Conservation (phyloP, 1,140 invertebrate genomes). For the Bursaphelenchus mucronatus region DNA sequence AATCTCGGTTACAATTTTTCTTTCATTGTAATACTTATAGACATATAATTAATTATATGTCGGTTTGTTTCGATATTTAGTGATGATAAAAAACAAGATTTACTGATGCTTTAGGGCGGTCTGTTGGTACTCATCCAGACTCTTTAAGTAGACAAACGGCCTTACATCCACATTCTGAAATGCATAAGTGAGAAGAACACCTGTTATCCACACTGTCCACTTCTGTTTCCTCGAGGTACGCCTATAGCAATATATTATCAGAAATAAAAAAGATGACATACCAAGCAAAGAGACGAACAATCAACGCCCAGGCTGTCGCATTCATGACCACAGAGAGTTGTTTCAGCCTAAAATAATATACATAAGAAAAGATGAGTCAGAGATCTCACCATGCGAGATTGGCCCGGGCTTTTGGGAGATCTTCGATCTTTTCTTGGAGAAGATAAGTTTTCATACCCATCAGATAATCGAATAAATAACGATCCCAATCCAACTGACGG, state of each 20-base stretch:
- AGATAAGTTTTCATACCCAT: slow-evolving; percentile 59
- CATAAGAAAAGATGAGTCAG: slow-evolving; percentile 17
- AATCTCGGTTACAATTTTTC: too few species aligned
- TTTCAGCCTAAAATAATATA: slow-evolving; percentile 43
- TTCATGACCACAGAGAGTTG: slow-evolving; percentile 35
- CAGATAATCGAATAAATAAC: slow-evolving; percentile 57
- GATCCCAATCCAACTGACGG: slow-evolving; percentile 55
- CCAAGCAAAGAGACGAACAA: slow-evolving; percentile 41
- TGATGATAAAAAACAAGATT: too few species aligned
- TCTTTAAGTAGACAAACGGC: slow-evolving; percentile 47
- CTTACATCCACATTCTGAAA: slow-evolving; percentile 40
- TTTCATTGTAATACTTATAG: too few species aligned
- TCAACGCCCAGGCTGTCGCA: slow-evolving; percentile 37
- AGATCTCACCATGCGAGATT: slow-evolving; percentile 20
- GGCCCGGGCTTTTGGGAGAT: slow-evolving; percentile 30
- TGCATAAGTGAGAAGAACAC: slow-evolving; percentile 38
- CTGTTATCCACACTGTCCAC: slow-evolving; percentile 48
- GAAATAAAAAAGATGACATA: slow-evolving; percentile 31
- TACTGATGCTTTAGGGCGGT: background rate
- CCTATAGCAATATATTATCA: slow-evolving; percentile 28
- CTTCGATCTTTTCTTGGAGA: slow-evolving; percentile 49
- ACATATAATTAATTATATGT: too few species aligned
- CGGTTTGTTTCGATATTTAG: too few species aligned
- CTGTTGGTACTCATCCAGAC: slow-evolving; percentile 47
- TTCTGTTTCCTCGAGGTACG: slow-evolving; percentile 41